These are phyloP conservation scores for Melopsittacus undulatus DNA, from an alignment of 2,797 vertebrate species.

Conservation along the genomic window DNA sequence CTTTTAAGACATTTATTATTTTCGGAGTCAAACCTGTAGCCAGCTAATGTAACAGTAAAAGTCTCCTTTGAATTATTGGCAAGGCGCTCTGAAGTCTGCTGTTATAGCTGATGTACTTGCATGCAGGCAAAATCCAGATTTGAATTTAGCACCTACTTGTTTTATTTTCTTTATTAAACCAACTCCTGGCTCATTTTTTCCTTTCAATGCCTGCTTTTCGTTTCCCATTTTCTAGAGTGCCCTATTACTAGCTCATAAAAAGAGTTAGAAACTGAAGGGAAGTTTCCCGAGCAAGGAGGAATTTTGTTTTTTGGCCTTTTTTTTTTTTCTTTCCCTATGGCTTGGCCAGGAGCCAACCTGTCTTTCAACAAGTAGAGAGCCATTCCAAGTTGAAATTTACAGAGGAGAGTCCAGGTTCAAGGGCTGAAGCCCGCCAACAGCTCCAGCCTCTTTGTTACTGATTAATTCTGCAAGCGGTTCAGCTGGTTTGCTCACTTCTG, in stretches of 20 bases:
- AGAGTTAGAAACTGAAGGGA: conserved; percentile 65
- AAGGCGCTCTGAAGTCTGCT: conserved; percentile 11
- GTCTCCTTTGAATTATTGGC: conserved; percentile 55
- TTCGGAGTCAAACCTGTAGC: conserved; percentile 58
- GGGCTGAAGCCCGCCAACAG: conserved; percentile 73
- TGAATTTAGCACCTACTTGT: conserved; percentile 57
- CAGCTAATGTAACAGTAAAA: conserved; percentile 63
- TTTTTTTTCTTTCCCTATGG: neutral
- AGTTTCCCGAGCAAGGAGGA: conserved; percentile 71
- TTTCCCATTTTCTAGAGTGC: conserved; percentile 34
- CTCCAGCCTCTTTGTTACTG: conserved; percentile 76
- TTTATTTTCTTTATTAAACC: conserved; percentile 61
- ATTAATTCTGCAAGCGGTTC: conserved; percentile 75
- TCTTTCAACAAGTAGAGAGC: conserved; percentile 76
- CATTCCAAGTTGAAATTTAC: conserved; percentile 77
- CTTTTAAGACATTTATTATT: conserved; percentile 69
- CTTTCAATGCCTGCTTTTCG: conserved; percentile 24
- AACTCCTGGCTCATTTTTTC: neutral
- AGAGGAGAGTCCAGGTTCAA: conserved; percentile 77
- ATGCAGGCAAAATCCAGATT: conserved; percentile 36
- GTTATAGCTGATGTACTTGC: neutral
- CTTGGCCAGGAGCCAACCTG: conserved; percentile 71
- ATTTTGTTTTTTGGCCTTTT: neutral
- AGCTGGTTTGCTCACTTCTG: conserved; percentile 74
- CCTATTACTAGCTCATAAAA: conserved; percentile 73